A percentile compares a stretch with the other conserved stretches of the same genome.
These are phyloP conservation scores for Oenanthe oenanthe DNA, from an alignment of 2,113 vertebrate genomes.

Conservation along the genomic window DNA sequence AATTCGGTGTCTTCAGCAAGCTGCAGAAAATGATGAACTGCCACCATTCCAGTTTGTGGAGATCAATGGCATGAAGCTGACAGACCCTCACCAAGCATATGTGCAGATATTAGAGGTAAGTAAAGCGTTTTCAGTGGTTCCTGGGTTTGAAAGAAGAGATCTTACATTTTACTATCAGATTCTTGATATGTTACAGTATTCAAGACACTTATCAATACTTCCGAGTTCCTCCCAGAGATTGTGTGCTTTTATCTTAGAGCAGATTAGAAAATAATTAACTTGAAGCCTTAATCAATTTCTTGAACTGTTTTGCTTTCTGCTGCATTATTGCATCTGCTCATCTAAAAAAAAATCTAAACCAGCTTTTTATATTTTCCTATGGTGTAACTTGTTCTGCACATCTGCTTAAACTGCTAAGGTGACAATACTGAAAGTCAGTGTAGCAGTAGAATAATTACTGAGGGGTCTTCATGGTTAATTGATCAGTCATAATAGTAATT, in stretches of 20 bases:
- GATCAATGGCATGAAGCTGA: conserved; percentile 98
- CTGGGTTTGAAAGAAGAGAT: background rate
- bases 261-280: background rate
- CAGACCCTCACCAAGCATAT: conserved; percentile 94
- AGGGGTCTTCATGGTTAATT: background rate
- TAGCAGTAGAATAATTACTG: background rate
- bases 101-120: conserved; percentile 92
- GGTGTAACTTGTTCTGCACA: background rate
- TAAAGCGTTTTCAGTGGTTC: background rate
- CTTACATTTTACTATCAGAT: background rate
- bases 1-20: conserved; percentile 84
- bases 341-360: background rate
- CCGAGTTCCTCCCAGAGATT: background rate
- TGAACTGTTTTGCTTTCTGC: background rate
- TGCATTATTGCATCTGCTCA: background rate
- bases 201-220: background rate
- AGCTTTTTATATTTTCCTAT: background rate
- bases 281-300: background rate
- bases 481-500: background rate
- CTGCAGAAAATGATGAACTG: conserved; percentile 80
- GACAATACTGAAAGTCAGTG: background rate
- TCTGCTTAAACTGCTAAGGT: background rate
- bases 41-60: conserved; percentile 86
- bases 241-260: background rate
- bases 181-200: background rate